Conservation (phyloP, 2,888 invertebrate species). For the Eueremaeus valkanovi region DNA sequence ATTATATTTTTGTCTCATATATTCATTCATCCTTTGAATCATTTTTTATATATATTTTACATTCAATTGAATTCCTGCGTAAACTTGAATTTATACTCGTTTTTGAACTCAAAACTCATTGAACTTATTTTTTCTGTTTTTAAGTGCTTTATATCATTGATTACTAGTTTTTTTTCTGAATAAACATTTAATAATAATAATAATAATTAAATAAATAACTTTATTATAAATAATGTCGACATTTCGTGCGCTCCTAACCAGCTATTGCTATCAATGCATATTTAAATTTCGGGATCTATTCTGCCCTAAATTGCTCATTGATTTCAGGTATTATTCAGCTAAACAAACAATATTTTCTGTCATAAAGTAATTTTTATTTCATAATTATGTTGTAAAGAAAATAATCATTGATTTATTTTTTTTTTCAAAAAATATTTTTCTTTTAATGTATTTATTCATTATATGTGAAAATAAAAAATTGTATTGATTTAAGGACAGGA, state of each 20-base stretch:
- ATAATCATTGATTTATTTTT: no score
- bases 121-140: not conserved
- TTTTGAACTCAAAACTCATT: not conserved
- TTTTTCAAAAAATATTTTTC: no score
- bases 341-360: no score
- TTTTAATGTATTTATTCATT: no score
- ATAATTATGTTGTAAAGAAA: no score
- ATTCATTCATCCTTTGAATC: not conserved
- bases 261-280: not conserved
- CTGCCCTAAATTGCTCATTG: not conserved
- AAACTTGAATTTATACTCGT: no score
- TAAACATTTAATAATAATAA: not conserved
- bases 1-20: not conserved
- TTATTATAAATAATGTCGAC: not conserved
- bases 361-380: no score
- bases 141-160: not conserved
- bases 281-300: constrained; percentile 1
- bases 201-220: not conserved
- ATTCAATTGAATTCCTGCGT: not conserved
- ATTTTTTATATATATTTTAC: not conserved
- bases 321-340: not conserved
- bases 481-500: no score
- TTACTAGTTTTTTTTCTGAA: not conserved
- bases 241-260: constrained; percentile 6
- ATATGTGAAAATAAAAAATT: no score